Conservation (phyloP, 2,888 invertebrate genomes). For the Acanthosoma haemorrhoidale region DNA sequence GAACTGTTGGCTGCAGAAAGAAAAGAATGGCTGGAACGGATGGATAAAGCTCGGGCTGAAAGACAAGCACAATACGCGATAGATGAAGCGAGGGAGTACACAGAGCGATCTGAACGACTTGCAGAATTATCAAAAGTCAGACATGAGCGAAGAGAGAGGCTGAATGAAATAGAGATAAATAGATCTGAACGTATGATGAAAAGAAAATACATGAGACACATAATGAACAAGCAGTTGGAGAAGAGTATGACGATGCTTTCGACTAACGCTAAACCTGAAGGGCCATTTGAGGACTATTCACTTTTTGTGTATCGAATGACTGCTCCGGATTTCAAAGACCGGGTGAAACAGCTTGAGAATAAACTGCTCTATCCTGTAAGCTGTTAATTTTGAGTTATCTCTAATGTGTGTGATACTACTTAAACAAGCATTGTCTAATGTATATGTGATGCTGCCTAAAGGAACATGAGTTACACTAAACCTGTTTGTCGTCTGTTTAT, state of each 20-base stretch:
- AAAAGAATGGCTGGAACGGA: conserved; percentile 11
- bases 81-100: conserved; percentile 2
- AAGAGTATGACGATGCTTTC: conserved; percentile 82
- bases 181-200: conserved; percentile 60
- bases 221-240: conserved; percentile 73
- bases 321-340: conserved; percentile 76
- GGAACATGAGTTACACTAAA: background rate
- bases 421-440: background rate
- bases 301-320: conserved; percentile 79
- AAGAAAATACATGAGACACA: conserved; percentile 63
- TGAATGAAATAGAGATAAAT: conserved; percentile 67
- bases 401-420: background rate
- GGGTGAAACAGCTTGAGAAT: conserved; percentile 74
- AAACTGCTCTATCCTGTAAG: conserved; percentile 70
- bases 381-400: background rate
- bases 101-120: conserved; percentile 29
- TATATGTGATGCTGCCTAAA: too few species aligned
- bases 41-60: conserved; percentile 16
- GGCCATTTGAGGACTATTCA: conserved; percentile 76
- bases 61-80: background rate
- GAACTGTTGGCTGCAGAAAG: conserved; percentile 10
- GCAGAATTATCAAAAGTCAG: conserved; percentile 32
- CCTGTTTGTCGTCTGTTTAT: background rate
- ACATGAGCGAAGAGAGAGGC: conserved; percentile 50
- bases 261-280: conserved; percentile 61